Percentiles rank a stretch among this genome's conserved stretches.
Conservation (phyloP, 2,113 vertebrate species). For the Sebastes fasciatus region DNA sequence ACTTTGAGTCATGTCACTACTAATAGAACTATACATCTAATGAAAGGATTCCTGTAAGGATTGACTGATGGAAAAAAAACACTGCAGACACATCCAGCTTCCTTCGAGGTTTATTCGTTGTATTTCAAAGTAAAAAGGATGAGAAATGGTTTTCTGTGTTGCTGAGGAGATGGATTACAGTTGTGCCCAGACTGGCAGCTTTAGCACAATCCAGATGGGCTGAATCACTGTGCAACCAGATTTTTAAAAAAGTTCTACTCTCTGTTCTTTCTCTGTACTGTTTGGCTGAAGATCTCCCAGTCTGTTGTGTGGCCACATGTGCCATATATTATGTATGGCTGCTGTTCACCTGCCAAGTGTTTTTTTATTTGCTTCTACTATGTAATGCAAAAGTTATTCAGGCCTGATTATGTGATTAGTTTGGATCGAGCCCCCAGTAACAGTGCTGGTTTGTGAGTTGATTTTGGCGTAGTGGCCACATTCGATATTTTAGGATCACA, state of each 20-base stretch:
- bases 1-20: constrained; percentile 59
- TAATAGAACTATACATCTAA: constrained; percentile 68
- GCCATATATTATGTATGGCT: background rate
- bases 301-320: background rate
- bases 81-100: constrained; percentile 38
- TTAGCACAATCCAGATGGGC: constrained; percentile 46
- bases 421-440: too few species aligned
- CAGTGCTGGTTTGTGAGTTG: background rate
- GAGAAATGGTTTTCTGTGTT: constrained; percentile 15
- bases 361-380: background rate
- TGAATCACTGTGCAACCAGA: constrained; percentile 6
- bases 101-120: constrained; percentile 2
- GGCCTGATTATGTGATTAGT: background rate
- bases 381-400: background rate
- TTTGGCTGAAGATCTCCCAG: background rate
- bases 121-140: constrained; percentile 19
- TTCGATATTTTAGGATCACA: background rate
- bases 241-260: constrained; percentile 11
- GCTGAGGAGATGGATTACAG: constrained; percentile 31
- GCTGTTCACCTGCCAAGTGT: background rate
- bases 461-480: background rate
- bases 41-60: constrained; percentile 64
- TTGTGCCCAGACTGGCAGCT: constrained; percentile 18
- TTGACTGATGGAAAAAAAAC: constrained; percentile 51
- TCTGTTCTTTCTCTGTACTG: background rate